A percentile compares a stretch with the other conserved stretches of the same genome.
Evolutionary conservation across 2,797 vertebrate genomes (phyloP).

Genomic region (Mormyrops boulengeri): DNA sequence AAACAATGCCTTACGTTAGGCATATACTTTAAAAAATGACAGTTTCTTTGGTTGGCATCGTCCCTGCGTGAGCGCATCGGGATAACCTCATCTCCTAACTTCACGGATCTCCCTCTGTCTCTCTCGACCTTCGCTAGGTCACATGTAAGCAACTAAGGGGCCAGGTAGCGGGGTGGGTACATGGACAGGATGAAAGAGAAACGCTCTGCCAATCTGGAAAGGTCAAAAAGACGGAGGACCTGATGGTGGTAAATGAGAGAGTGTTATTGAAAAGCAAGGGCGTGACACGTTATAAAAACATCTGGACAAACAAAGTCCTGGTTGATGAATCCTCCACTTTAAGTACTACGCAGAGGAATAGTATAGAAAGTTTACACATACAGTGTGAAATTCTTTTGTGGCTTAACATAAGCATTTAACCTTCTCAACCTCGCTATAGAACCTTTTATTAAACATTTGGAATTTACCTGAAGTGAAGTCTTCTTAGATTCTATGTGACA

Average conservation of each 20-base stretch:
- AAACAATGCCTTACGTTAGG: not conserved
- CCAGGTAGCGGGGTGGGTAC: not conserved
- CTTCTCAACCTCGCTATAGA: not conserved
- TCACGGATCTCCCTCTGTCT: not conserved
- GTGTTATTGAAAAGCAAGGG: not conserved
- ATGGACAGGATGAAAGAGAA: not conserved
- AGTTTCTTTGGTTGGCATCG: not conserved
- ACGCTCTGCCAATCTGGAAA: not conserved
- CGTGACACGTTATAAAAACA: not conserved
- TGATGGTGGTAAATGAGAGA: not conserved
- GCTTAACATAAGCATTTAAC: conserved; percentile 7
- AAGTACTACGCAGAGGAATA: not conserved
- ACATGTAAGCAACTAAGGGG: not conserved
- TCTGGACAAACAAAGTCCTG: not conserved
- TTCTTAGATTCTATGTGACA: not conserved
- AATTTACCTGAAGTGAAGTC: not conserved
- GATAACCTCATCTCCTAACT: not conserved
- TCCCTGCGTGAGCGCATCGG: not conserved
- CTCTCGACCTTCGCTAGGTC: not conserved
- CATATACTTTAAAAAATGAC: not conserved
- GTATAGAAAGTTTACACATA: not conserved
- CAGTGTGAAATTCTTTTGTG: not conserved
- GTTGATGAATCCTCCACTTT: not conserved
- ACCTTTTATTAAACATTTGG: not conserved
- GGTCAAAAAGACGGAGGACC: not conserved